These are phyloP conservation scores for Dione vanillae DNA, from an alignment of 2,888 invertebrate species.

Conservation along the genomic window DNA sequence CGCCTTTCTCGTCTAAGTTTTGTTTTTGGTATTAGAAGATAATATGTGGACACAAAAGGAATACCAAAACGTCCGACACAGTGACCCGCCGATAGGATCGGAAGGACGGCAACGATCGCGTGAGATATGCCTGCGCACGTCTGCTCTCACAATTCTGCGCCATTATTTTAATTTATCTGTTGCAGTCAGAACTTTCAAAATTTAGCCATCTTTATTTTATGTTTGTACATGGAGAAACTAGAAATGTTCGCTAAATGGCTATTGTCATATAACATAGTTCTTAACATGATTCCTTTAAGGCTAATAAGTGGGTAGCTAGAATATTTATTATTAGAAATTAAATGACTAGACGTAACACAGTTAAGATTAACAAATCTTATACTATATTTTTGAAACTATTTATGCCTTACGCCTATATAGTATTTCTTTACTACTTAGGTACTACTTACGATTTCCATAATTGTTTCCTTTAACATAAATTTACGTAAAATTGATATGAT, in stretches of 20 bases:
- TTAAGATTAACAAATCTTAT: too few relatives aligned
- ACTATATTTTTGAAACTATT: too few relatives aligned
- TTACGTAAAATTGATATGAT: conserved; percentile 10
- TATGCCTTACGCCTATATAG: too few relatives aligned
- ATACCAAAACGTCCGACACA: conserved; percentile 69
- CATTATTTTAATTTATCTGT: conserved; percentile 56
- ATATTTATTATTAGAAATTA: conserved; percentile 14
- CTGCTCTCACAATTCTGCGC: conserved; percentile 56
- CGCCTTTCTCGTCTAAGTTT: conserved; percentile 35
- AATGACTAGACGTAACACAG: too few relatives aligned
- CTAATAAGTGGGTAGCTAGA: conserved; percentile 1
- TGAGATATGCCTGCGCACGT: conserved; percentile 72
- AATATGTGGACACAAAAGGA: conserved; percentile 45
- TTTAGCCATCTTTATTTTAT: conserved; percentile 30
- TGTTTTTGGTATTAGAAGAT: conserved; percentile 37
- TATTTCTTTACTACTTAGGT: too few relatives aligned
- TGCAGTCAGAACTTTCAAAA: conserved; percentile 44
- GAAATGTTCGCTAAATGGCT: conserved; percentile 40
- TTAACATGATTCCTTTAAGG: not conserved
- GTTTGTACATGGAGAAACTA: conserved; percentile 24
- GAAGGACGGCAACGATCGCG: conserved; percentile 66
- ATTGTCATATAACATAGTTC: conserved; percentile 11
- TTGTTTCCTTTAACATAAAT: not conserved
- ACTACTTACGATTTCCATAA: not conserved
- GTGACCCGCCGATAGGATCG: conserved; percentile 66